A percentile compares a stretch with the other conserved stretches of the same genome.
These are phyloP conservation scores for Emydura subglobosa DNA, from an alignment of 2,113 vertebrate genomes.

Conservation along the genomic window DNA sequence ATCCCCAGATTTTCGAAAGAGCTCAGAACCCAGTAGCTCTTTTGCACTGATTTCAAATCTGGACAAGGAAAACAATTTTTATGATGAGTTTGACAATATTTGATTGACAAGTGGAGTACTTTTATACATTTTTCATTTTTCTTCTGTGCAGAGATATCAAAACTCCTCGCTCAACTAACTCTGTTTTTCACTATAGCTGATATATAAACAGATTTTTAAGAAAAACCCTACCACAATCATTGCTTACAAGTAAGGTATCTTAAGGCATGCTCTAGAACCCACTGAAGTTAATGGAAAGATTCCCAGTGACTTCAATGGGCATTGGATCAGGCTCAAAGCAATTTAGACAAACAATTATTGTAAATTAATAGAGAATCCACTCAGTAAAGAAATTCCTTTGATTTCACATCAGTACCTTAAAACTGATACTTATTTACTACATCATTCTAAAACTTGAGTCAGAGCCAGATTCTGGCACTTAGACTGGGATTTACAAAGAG, in stretches of 20 bases:
- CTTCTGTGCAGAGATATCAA: background rate
- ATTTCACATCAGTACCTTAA: background rate
- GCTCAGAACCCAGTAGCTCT: background rate
- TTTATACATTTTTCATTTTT: background rate
- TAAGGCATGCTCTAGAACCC: background rate
- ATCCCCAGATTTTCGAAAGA: background rate
- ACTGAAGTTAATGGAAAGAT: background rate
- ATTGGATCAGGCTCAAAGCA: background rate
- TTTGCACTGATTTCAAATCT: background rate
- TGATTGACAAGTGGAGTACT: background rate
- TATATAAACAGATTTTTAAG: background rate
- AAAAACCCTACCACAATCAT: background rate
- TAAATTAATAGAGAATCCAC: background rate
- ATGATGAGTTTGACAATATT: background rate
- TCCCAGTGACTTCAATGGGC: background rate
- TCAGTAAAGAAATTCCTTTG: background rate
- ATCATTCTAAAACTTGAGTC: background rate
- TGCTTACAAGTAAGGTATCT: background rate
- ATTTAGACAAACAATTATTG: background rate
- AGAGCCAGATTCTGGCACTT: background rate
- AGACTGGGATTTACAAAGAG: background rate
- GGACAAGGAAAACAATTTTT: background rate
- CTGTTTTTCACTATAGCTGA: background rate
- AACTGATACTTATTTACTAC: background rate
- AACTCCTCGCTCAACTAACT: background rate